Evolutionary conservation across 2,888 invertebrate genomes (phyloP).

Genomic region (Eupelmus urozonus): DNA sequence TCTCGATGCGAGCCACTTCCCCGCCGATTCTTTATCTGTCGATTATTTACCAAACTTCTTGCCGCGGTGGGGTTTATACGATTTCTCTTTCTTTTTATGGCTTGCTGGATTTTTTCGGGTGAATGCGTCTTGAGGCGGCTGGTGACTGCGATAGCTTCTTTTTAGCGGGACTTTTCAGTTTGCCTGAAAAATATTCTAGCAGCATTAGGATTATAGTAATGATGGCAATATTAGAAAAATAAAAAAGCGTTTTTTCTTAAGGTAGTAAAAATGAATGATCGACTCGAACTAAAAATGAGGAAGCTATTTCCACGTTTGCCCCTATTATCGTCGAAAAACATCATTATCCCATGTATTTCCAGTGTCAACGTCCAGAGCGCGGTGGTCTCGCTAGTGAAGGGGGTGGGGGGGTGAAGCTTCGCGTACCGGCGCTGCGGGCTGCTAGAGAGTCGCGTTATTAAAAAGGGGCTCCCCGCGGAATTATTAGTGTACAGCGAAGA

Average conservation of each 20-base stretch:
- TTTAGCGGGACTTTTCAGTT: no score
- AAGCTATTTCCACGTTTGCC: no score
- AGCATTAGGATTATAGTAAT: no score
- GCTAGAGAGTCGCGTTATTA: constrained; percentile 27
- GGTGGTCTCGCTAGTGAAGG: not conserved
- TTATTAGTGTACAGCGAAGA: constrained; percentile 56
- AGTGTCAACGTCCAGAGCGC: constrained; percentile 13
- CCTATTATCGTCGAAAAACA: not conserved
- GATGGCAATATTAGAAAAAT: no score
- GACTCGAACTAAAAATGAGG: no score
- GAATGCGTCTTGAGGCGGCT: no score
- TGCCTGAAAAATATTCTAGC: no score
- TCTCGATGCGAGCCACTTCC: no score
- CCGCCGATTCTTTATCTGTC: constrained; percentile 43
- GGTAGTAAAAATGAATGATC: no score
- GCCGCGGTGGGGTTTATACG: constrained; percentile 2
- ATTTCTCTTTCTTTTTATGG: not conserved
- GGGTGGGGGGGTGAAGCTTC: not conserved
- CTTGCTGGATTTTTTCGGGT: no score
- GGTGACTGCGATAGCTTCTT: no score
- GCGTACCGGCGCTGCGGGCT: not conserved
- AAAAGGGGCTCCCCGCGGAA: constrained; percentile 50
- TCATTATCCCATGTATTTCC: constrained; percentile 26
- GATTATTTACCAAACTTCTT: constrained; percentile 46
- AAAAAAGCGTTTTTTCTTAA: no score